phyloP scores from a whole-genome alignment of 2,888 invertebrate genomes.

The Rotaria sp. region DNA sequence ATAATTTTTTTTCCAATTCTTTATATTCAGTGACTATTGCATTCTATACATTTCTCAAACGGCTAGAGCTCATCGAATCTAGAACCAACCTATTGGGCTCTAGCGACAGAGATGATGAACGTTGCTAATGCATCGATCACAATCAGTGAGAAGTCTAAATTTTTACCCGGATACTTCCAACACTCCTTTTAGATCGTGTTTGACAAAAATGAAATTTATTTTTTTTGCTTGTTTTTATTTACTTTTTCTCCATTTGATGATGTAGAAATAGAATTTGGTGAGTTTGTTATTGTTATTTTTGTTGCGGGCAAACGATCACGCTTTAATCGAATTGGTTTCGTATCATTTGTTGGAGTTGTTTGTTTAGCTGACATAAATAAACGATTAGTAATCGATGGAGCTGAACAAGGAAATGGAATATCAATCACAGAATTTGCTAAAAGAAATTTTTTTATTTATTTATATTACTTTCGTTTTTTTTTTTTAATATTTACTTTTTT shows the following conservation, averaged over 20 bases:
- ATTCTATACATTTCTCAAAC: too few relatives aligned
- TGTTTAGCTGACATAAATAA: not conserved
- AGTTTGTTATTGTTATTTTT: not conserved
- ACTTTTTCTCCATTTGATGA: not conserved
- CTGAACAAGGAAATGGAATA: conserved; percentile 24
- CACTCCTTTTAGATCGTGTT: too few relatives aligned
- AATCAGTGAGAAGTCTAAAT: too few relatives aligned
- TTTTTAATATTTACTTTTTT: not conserved
- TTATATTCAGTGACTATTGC: too few relatives aligned
- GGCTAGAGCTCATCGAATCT: too few relatives aligned
- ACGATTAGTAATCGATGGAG: conserved; percentile 13
- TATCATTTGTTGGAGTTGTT: not conserved
- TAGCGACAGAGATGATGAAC: too few relatives aligned
- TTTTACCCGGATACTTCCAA: too few relatives aligned
- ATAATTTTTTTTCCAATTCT: too few relatives aligned
- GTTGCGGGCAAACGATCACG: conserved; percentile 20
- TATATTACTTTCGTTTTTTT: not conserved
- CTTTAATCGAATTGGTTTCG: conserved; percentile 13
- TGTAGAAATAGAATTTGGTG: not conserved
- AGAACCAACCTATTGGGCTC: too few relatives aligned
- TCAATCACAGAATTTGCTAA: not conserved
- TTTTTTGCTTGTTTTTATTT: too few relatives aligned
- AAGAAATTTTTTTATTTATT: not conserved
- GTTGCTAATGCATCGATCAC: too few relatives aligned
- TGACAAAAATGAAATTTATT: too few relatives aligned